Percentiles rank a stretch among this genome's conserved stretches.
Evolutionary conservation across 2,797 vertebrate species (phyloP).

Genomic region (Lemur catta): DNA sequence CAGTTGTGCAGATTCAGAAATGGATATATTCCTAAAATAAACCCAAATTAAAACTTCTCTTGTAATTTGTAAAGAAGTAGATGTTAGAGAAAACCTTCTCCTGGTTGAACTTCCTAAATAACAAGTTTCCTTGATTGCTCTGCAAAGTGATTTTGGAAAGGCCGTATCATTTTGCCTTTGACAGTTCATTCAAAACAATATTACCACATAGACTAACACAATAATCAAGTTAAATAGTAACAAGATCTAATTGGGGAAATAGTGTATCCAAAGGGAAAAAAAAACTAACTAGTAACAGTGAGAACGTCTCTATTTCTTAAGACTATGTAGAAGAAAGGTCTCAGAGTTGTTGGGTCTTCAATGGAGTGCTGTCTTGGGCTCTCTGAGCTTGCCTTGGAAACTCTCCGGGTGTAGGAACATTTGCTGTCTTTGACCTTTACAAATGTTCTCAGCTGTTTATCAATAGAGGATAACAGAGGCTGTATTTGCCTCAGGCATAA

Average conservation of each 20-base stretch:
- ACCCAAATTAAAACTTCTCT: neutral
- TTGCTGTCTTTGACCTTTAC: constrained; percentile 24
- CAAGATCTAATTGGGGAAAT: neutral
- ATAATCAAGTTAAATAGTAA: neutral
- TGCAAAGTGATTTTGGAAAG: constrained; percentile 16
- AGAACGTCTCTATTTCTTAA: neutral
- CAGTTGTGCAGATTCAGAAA: neutral
- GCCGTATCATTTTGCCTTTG: neutral
- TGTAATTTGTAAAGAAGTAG: neutral
- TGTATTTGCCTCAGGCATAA: neutral
- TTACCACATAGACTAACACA: neutral
- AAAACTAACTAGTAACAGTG: neutral
- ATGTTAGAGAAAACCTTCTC: neutral
- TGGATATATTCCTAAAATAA: neutral
- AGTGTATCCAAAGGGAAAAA: neutral
- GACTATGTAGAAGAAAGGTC: neutral
- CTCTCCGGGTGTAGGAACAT: neutral
- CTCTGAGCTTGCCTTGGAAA: neutral
- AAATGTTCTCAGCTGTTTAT: neutral
- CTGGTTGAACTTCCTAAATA: neutral
- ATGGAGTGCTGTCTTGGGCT: neutral
- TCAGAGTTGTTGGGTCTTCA: neutral
- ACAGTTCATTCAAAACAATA: neutral
- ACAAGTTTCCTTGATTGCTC: neutral
- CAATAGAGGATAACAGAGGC: neutral